Evolutionary conservation across 1,140 invertebrate genomes (phyloP), one percentile per base, ranked within the genome.

Genomic region (Gonioctena quinquepunctata): DNA sequence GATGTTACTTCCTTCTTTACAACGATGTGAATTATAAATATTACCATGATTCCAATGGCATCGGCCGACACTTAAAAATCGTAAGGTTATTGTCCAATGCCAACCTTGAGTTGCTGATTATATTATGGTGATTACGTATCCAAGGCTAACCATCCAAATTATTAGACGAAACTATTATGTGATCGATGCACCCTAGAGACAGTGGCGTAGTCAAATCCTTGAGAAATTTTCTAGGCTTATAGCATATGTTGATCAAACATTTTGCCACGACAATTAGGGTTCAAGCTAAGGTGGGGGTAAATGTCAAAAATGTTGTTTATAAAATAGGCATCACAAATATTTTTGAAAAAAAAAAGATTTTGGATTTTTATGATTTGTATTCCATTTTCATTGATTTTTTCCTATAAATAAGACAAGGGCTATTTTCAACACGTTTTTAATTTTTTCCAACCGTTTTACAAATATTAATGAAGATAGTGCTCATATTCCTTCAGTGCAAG

Each of bases 91-190:
- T 63, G 61, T 18, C 61, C 56, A 59, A 26, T 63, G 28, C 21
- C 61, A 49, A 49, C 61, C 61, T 63, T 63, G 61, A 63, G 42
- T 63, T 21, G 33, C 19, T 63, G 61, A 63, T 49, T 63, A 63
- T 18, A 59, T 42, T 63, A 22, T 63, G 61, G 61, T 63, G 28
- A 28, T 63, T 63, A 28, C 22, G 49, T 2, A n/a, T 63, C 33
- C 61, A 49, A 63, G 61, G 61, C 42, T 23, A 63, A n/a, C 13
- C 33, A 42, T 42, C 13, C 33, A 42, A 57, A 57, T 57, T 57
- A 57, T 57, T 57, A 57, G 54, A 57, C 54, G 54, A 57, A 57
- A 57, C 54, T 57, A 57, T 23, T 25, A 57, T 23, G 54, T 57
- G 54, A 57, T n/a, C 21, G 54, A 57, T 57, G 54, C 54, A 57